Evolutionary conservation across 2,888 invertebrate genomes (phyloP), one percentile per base, ranked within the genome.

Genomic region (Drosophila cognata): DNA sequence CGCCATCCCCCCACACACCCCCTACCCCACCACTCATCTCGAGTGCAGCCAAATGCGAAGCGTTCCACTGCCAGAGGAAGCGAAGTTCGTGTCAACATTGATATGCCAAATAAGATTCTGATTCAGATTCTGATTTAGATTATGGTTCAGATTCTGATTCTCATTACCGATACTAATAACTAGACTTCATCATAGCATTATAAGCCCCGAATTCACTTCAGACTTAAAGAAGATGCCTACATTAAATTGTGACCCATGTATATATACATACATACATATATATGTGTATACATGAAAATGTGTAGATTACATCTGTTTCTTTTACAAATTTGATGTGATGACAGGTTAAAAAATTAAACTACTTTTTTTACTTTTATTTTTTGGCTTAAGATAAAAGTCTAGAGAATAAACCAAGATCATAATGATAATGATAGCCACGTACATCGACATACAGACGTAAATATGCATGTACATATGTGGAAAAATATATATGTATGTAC

Each of bases 41-140:
- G 51, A 67, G 71, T 72, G 83, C 88, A 84, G 74, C 82, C 82
- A 84, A 77, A 77, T 85, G 85, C 74, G 74, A 88, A 83, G 59
- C 52, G 41, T 50, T 38, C 38, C n/a, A 36, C 21, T 51, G 48
- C 2, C 35, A 57, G 60, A 41, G 66, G 63, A 64, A 68, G 35
- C 46, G 67, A 29, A 60, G 71, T 79, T 78, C 80, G 78, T 79
- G 78, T 79, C 57, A 74, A 78, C 65, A 77, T 77, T 77, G 78
- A 77, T 77, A 77, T 74, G 66, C 74, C 74, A 74, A 56, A 79
- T 74, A 58, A 72, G 58, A 74, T 50, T 66, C 33, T 31, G 53
- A 29, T 41, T 56, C n/a, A 11, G 10, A n/a, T 25, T 36, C 28
- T 4, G 55, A 55, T 36, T 55, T 18, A 18, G 36, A 55, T 55